phyloP scores from a whole-genome alignment of 1,140 invertebrate genomes.

The Saccostrea glomerata region DNA sequence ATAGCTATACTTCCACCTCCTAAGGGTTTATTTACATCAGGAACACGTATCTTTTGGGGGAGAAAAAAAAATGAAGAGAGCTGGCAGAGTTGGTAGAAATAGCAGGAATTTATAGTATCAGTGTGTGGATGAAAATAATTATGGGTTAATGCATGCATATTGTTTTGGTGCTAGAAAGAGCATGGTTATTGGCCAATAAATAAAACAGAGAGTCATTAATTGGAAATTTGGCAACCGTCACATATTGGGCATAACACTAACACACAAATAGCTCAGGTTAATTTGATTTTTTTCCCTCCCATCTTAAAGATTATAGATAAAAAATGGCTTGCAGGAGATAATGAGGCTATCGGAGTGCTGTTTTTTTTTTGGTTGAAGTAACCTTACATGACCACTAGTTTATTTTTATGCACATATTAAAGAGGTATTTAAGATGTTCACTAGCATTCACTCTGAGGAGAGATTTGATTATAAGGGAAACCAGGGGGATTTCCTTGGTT shows the following conservation, averaged over 20 bases:
- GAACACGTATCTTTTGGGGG: background rate
- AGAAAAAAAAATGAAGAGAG: background rate
- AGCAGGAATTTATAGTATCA: constrained; percentile 30
- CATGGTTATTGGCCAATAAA: background rate
- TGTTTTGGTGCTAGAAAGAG: background rate
- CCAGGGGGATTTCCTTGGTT: background rate
- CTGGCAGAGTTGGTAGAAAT: background rate
- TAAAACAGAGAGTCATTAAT: constrained; percentile 21
- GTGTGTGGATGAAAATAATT: background rate
- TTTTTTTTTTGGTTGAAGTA: background rate
- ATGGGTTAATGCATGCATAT: background rate
- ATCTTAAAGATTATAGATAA: constrained; percentile 1
- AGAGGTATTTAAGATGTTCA: constrained; percentile 22
- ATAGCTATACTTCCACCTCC: constrained; percentile 13
- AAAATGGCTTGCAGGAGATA: background rate
- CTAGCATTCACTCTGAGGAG: background rate
- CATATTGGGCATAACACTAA: constrained; percentile 10
- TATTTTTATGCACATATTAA: constrained; percentile 17
- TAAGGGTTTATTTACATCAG: constrained; percentile 30
- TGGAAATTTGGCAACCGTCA: constrained; percentile 21
- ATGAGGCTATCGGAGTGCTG: background rate
- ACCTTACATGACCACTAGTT: background rate
- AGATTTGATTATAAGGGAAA: constrained; percentile 9
- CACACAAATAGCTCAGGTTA: constrained; percentile 14
- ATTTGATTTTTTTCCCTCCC: background rate